Conservation (phyloP, 2,113 vertebrate genomes). For the Phycodurus eques region DNA sequence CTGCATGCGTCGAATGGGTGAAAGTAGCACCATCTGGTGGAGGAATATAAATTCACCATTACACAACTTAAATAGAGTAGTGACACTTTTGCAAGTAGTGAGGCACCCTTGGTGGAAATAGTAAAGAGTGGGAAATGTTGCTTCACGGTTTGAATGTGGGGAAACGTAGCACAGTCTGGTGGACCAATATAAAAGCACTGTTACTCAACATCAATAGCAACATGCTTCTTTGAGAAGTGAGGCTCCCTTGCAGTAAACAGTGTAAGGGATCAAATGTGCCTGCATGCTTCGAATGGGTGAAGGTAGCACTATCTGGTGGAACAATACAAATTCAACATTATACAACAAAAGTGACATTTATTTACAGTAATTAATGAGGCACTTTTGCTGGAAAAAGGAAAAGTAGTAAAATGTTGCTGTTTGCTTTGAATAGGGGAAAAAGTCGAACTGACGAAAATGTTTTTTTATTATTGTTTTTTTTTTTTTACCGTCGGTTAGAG, state of each 20-base stretch:
- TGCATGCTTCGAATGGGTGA: neutral
- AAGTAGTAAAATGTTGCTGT: neutral
- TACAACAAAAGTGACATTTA: neutral
- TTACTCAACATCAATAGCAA: neutral
- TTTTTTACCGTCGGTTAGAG: conserved; percentile 83
- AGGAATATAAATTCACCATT: too few species aligned
- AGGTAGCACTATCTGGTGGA: neutral
- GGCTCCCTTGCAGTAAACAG: neutral
- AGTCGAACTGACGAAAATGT: neutral
- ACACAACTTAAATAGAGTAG: too few species aligned
- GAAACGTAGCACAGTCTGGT: neutral
- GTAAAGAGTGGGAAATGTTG: too few species aligned
- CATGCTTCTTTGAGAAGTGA: neutral
- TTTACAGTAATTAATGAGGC: neutral
- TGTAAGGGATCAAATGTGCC: neutral
- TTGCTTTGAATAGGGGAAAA: neutral
- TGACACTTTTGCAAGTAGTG: too few species aligned
- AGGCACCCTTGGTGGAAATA: too few species aligned
- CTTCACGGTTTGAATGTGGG: neutral
- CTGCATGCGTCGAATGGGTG: neutral
- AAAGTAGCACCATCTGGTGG: too few species aligned
- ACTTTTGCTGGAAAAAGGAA: neutral
- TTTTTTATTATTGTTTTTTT: neutral
- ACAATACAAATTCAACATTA: neutral
- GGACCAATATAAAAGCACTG: neutral